Evolutionary conservation across 2,888 invertebrate species (phyloP), one percentile per base, ranked within the genome.

Genomic region (Monoplex corrugatus): DNA sequence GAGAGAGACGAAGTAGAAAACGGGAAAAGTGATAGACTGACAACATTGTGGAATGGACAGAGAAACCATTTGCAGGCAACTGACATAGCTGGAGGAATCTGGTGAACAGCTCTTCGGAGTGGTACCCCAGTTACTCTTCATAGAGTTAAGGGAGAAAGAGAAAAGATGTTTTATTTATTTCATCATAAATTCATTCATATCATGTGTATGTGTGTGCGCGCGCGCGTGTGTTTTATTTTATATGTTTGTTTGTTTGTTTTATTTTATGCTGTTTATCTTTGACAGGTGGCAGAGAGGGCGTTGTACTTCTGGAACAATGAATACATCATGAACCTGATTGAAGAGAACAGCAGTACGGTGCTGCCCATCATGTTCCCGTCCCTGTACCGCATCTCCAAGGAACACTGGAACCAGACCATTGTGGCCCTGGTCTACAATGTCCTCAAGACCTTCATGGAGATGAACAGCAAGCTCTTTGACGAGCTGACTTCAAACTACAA

Each of bases 401-500:
- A 97, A 92, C 98, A 98, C 96, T 98, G 98, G 98, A 98, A 98
- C 96, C 98, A 98, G 97, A 98, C 98, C 40, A 98, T 98, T 94
- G 98, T 98, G 94, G 98, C 98, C 90, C 97, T 98, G 92, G 98
- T 98, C 95, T 98, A 98, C 96, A 98, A 98, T 96, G 98, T 98
- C 57, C 96, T 98, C 92, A 98, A 98, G 95, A 97, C 98, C 89
- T 98, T 98, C 95, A 98, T 98, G 98, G 98, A 98, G 96, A 98
- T 98, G 97, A 98, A 98, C 96, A 97, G 98, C 95, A 97, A 97
- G 95, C 96, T 98, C 89, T 98, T 98, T 95, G 98, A 98, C 95
- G 97, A 98, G 93, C 99, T 99, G 96, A 98, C 98, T 94, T 98
- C 98, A 96, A 98, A 98, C 95, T 99, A 98, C 96, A 98, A 98